Base-by-base conservation (phyloP, 1,140 invertebrate species). In the Chrysopa pallens region DNA sequence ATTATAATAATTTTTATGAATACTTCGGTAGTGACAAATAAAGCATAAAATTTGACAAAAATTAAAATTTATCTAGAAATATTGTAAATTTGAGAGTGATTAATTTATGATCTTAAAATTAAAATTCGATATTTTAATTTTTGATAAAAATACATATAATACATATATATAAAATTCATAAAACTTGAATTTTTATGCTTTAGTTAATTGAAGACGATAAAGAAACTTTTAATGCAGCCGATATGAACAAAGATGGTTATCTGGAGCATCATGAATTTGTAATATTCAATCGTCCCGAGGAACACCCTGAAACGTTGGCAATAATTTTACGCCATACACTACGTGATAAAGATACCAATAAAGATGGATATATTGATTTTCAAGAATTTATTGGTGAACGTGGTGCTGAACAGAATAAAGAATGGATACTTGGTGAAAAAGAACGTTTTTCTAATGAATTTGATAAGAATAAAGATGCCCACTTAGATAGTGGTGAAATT, bases 281-380 rank as follows among this genome's bases (percentile, higher is more conserved):
- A 51, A 74, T 80, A 7, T 97, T 96, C 58, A 79, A 83, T 33
- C 90, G 92, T 66, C 93, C 94, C 0, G 91, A 96, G 63, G 91
- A 98, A 60, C 81, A 86, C 62, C 75, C 78, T 33, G 71, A 76
- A 52, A 97, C 97, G 92, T 72, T 87, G 51, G 72, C 80, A 15
- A 64, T 84, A 40, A 74, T 96, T 46, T 61, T 95, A 42, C 70
- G 84, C 52, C 84, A 90, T 59, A 85, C 84, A 1, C 63, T 96
- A 43, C 61, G 73, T 3, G 86, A 92, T 43, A 89, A 89, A 60
- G 92, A 97, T 63, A 66, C 50, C 27, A 76, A 96, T 61, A 69
- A 74, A 27, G 90, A 97, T 70, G 85, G 84, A 1, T 64, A 61
- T 46, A 76, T 92, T 36, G 75, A 73, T 64, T 90, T 90, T 58